phyloP scores from a whole-genome alignment of 2,888 invertebrate genomes.

The Euzophera pinguis region DNA sequence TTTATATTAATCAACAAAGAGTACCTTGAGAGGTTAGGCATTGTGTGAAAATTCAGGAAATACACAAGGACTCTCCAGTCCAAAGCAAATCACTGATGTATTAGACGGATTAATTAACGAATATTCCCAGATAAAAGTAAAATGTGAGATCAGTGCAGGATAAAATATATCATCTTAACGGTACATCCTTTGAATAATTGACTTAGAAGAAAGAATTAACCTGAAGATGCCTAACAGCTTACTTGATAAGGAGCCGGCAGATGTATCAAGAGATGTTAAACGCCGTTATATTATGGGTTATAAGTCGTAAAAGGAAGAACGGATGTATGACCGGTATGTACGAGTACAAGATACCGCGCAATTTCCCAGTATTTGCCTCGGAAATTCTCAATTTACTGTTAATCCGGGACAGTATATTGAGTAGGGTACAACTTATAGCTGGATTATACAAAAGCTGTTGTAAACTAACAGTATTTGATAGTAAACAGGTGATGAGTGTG shows the following conservation, averaged over 20 bases:
- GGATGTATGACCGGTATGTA: constrained; percentile 35
- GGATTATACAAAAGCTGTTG: neutral
- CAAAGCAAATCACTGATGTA: too few species aligned
- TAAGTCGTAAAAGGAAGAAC: constrained; percentile 59
- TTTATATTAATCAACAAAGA: constrained; percentile 18
- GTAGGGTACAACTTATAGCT: neutral
- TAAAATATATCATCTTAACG: too few species aligned
- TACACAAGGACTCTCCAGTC: neutral
- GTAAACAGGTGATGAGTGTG: neutral
- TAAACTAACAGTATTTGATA: neutral
- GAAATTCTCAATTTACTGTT: constrained; percentile 52
- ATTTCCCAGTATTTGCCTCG: constrained; percentile 38
- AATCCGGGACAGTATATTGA: constrained; percentile 29
- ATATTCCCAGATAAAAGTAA: too few species aligned
- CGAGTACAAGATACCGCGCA: constrained; percentile 30
- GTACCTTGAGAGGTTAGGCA: constrained; percentile 22
- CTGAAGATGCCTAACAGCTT: neutral
- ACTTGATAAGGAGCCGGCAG: neutral
- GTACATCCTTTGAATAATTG: neutral
- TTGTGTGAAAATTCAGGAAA: constrained; percentile 29
- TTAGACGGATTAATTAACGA: too few species aligned
- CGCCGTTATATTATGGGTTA: constrained; percentile 63
- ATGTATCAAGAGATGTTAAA: constrained; percentile 27
- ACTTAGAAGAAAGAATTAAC: constrained; percentile 2
- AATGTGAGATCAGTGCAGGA: too few species aligned